Evolutionary conservation across 2,113 vertebrate species (phyloP).

Genomic region (Melanerpes formicivorus): DNA sequence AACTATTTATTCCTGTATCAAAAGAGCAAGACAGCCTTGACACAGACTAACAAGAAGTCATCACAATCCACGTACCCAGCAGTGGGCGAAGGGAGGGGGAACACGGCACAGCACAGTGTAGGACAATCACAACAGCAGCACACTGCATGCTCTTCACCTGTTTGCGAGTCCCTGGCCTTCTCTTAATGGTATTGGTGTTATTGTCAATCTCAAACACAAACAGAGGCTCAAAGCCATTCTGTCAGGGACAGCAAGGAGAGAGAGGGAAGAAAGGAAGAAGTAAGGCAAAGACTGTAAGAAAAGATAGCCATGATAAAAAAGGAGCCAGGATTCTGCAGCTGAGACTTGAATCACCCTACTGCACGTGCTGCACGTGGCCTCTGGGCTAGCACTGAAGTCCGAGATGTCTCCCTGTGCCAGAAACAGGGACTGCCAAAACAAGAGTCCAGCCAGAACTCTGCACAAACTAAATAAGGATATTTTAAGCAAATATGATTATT

Average conservation of each 20-base stretch:
- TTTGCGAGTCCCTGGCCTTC: conserved; percentile 76
- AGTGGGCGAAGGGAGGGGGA: background rate
- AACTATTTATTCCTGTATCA: background rate
- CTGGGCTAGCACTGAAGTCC: background rate
- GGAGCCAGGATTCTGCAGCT: background rate
- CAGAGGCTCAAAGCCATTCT: conserved; percentile 80
- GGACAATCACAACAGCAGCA: conserved; percentile 44
- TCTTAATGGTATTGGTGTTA: conserved; percentile 84
- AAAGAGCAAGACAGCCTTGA: background rate
- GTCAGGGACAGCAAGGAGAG: conserved; percentile 49
- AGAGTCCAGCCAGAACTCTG: background rate
- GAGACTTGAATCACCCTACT: background rate
- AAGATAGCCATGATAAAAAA: background rate
- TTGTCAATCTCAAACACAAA: conserved; percentile 83
- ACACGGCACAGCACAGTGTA: background rate
- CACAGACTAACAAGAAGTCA: background rate
- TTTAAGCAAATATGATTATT: background rate
- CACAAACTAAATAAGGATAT: background rate
- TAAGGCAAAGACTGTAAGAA: conserved; percentile 25
- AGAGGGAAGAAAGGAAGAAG: conserved; percentile 50
- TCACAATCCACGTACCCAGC: background rate
- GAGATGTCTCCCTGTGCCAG: background rate
- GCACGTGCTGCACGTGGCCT: background rate
- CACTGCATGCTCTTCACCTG: conserved; percentile 74
- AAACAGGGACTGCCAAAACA: background rate